Conservation (phyloP, 2,113 vertebrate genomes). For the Hyaena hyaena region DNA sequence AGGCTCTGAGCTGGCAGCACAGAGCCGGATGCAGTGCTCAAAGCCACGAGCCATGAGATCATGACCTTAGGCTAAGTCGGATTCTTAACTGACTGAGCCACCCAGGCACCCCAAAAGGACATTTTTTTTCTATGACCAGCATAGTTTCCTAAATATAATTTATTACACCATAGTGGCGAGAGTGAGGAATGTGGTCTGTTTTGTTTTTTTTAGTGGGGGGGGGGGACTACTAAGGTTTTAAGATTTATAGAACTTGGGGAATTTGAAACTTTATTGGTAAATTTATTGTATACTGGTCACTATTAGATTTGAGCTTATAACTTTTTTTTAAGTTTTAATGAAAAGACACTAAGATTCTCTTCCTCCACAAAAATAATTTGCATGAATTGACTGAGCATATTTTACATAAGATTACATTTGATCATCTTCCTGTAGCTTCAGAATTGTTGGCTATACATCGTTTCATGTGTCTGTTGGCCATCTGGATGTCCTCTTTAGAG, state of each 20-base stretch:
- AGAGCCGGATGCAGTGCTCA: no score
- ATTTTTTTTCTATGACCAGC: background rate
- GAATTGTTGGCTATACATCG: background rate
- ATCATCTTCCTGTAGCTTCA: background rate
- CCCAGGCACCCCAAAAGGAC: no score
- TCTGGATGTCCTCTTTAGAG: no score
- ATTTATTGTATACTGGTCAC: background rate
- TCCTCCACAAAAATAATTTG: background rate
- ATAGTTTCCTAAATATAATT: background rate
- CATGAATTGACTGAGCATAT: background rate
- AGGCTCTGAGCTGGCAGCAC: no score
- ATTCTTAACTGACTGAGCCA: no score
- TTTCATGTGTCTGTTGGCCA: no score
- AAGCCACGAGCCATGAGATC: no score
- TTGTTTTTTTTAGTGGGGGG: background rate
- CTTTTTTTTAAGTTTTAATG: background rate
- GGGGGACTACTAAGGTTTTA: background rate
- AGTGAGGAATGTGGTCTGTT: background rate
- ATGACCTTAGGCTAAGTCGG: no score
- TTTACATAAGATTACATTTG: background rate
- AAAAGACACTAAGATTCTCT: constrained; percentile 13
- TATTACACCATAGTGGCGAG: background rate
- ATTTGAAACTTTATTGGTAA: constrained; percentile 46
- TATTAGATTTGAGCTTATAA: constrained; percentile 27
- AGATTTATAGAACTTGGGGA: constrained; percentile 36